A percentile compares a stretch with the other conserved stretches of the same genome.
phyloP scores from a whole-genome alignment of 2,797 vertebrate species.

The Xenops minutus region DNA sequence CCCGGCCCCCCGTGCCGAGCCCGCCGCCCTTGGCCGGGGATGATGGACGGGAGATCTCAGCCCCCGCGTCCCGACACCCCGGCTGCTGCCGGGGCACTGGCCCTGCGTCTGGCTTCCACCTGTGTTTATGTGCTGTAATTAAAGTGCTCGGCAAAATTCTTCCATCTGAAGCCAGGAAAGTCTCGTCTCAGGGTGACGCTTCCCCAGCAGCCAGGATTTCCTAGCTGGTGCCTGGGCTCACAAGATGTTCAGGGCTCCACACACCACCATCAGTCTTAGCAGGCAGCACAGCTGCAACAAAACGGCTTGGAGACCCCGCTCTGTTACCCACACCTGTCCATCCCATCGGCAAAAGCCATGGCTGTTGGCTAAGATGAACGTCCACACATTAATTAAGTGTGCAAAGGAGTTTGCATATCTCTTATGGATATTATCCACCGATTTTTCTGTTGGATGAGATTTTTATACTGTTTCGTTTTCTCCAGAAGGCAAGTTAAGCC shows the following conservation, averaged over 20 bases:
- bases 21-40: not conserved
- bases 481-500: not conserved
- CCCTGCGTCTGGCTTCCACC: rapidly evolving
- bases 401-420: not conserved
- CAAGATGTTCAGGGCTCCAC: not conserved
- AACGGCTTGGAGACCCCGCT: not conserved
- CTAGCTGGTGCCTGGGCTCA: not conserved
- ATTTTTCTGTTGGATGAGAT: not conserved
- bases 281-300: not conserved
- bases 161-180: not conserved
- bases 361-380: not conserved
- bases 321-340: not conserved
- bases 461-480: not conserved
- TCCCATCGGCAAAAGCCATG: not conserved
- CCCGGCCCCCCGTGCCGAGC: not conserved
- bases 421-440: not conserved
- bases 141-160: not conserved
- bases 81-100: not conserved
- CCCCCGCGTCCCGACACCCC: not conserved
- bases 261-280: rapidly evolving
- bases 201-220: not conserved
- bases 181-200: not conserved
- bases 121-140: not conserved
- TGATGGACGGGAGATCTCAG: not conserved
- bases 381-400: not conserved